Conservation (phyloP, 2,888 invertebrate genomes). For the Netelia inedita region DNA sequence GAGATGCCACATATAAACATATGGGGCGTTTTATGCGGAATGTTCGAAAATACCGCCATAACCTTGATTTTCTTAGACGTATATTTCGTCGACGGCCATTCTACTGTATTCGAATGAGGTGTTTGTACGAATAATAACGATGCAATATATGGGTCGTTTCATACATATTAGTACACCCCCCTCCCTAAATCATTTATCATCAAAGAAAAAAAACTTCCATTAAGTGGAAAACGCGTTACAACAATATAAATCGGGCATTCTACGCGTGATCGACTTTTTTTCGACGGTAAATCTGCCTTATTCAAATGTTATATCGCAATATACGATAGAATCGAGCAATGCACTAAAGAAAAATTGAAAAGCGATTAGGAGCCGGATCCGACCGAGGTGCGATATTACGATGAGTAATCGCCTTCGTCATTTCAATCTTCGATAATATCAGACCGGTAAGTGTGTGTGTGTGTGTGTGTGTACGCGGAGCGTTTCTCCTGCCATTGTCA, state of each 20-base stretch:
- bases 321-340: background rate
- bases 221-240: background rate
- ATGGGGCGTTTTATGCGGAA: constrained; percentile 6
- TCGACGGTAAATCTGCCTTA: no score
- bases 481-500: background rate
- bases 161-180: background rate
- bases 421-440: background rate
- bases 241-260: background rate
- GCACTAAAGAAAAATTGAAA: background rate
- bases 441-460: background rate
- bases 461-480: background rate
- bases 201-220: background rate
- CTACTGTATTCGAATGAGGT: background rate
- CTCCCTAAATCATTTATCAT: background rate
- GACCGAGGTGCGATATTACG: background rate
- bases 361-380: constrained; percentile 8
- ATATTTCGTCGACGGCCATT: background rate
- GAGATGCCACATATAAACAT: constrained; percentile 11
- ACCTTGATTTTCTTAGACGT: background rate
- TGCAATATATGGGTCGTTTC: background rate
- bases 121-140: background rate
- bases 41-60: background rate
- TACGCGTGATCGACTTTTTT: background rate
- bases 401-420: background rate
- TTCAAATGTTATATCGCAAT: background rate